Evolutionary conservation across 2,797 vertebrate genomes (phyloP), one percentile per base, ranked within the genome.

Genomic region (Tangara arthus): DNA sequence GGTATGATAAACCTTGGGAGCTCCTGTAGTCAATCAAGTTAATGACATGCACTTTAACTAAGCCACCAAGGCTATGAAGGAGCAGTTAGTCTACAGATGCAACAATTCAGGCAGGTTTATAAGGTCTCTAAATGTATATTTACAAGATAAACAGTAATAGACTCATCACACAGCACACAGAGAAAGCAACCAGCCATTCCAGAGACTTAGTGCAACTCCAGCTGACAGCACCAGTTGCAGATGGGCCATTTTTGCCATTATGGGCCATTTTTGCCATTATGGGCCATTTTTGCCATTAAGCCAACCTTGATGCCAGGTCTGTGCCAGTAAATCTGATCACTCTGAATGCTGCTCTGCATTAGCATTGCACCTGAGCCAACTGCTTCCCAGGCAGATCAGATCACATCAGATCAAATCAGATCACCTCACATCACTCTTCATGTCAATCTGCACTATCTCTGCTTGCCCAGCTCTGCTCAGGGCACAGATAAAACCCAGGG

Each of bases 41-140:
- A 95, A 91, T 24, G 79, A 87, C 46, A 8, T 11, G 30, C 60
- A 35, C 75, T 87, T 89, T 87, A 95, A 83, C 90, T 68, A 86
- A 71, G 50, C 72, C 82, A 92, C 78, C 84, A 83, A 15, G 39
- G 77, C 75, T 61, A 78, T 68, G 82, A 87, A 91, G 71, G 61
- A 94, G 87, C 89, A 85, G 71, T 92, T 89, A 82, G 52, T 47
- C 76, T 68, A 85, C 34, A 91, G 79, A 71, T 72, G 59, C 61
- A 78, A 89, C 84, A 91, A 85, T 78, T 87, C 57, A 78, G 81
- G 60, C 70, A 82, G 78, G 65, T 95, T 87, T 95, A 73, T 70
- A 91, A 87, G 46, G 87, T 72, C 90, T 87, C 79, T 92, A 92
- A 95, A 87, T 55, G 65, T 71, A 55, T 85, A 92, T 92, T 95